Evolutionary conservation across 2,113 vertebrate species (phyloP), one percentile per base, ranked within the genome.

Genomic region (Megalops atlanticus): DNA sequence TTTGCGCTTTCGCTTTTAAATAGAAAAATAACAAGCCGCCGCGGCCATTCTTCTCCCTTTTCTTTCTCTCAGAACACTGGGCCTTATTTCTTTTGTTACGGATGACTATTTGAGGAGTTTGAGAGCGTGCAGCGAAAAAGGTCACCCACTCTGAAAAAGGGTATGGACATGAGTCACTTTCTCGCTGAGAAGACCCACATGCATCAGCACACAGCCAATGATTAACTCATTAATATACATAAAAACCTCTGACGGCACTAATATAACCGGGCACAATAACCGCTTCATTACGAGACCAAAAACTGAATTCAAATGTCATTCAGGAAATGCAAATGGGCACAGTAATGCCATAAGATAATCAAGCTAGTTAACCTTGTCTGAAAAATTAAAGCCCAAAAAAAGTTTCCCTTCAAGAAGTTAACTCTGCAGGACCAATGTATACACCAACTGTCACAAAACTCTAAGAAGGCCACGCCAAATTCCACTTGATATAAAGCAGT

Each of bases 1-100:
- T 64, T 64, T 5, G 1, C 2, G 1, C 24, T 64, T 45, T 64
- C 58, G 31, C 58, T 64, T 64, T 31, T 64, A 64, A 75, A 41
- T 43, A 24, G 45, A 58, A 77, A n/a, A 52, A 18, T 36, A 79
- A 70, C 77, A 70, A 35, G 58, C 41, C 71, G 39, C 41, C n/a
- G 58, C 75, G 49, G 15, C 58, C 0, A 27, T 1, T 31, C 31
- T 31, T 31, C 24, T 31, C 54, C 31, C 2, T 4, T 64, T 31
- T 31, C 24, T 31, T n/a, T 64, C 2, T 4, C 2, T 58, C n/a
- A n/a, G 52, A n/a, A 58, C 1, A 24, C 24, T 8, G n/a, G 58
- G 4, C 24, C 6, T 64, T 7, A 31, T 21, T 31, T 27, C 24
- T 5, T 27, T 31, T 64, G 52, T 58, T 58, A 58, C 21, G 4